phyloP scores from a whole-genome alignment of 2,797 vertebrate genomes.

The Semotilus atromaculatus region DNA sequence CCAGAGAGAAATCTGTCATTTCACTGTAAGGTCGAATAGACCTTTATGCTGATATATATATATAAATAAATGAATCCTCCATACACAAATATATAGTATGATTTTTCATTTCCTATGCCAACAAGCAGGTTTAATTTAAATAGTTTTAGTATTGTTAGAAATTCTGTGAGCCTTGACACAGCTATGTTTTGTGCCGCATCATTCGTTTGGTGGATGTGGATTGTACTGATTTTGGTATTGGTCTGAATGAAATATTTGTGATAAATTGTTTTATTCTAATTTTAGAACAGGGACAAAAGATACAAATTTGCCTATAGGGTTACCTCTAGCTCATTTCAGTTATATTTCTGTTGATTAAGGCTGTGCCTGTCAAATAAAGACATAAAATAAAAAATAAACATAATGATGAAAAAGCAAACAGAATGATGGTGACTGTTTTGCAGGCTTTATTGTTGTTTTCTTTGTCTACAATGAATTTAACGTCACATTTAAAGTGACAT shows the following conservation, averaged over 20 bases:
- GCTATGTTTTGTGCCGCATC: neutral
- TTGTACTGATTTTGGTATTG: neutral
- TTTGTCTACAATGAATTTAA: neutral
- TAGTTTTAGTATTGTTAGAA: neutral
- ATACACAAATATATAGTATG: neutral
- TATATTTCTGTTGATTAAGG: neutral
- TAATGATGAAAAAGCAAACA: neutral
- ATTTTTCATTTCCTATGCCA: neutral
- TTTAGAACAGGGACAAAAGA: neutral
- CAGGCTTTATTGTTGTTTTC: neutral
- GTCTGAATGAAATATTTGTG: neutral
- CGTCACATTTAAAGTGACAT: slow-evolving; percentile 16
- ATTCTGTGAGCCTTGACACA: neutral
- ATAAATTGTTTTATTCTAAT: neutral
- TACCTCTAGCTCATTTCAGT: neutral
- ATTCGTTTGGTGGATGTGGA: neutral
- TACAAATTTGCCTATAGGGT: neutral
- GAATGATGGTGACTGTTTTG: slow-evolving; percentile 3
- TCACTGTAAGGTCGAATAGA: neutral
- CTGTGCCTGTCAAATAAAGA: neutral
- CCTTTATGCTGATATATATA: no score
- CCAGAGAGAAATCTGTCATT: neutral
- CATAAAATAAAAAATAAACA: neutral
- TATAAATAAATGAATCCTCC: no score
- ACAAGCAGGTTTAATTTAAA: neutral